Conservation (phyloP, 2,888 invertebrate species). For the Amblyjoppa proteus region DNA sequence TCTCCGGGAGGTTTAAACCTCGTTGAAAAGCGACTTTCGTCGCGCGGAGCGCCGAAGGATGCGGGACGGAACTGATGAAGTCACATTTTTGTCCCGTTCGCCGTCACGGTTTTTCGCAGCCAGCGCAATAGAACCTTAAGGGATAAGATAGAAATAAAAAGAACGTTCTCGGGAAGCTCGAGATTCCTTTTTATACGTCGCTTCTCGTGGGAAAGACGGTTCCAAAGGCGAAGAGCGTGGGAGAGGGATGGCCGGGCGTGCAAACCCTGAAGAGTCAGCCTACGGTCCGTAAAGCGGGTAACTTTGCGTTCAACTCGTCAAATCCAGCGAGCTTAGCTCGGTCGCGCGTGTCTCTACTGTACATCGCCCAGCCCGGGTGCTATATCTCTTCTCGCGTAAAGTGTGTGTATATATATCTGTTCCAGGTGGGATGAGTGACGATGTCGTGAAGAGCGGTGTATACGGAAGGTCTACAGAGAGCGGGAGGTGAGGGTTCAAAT, state of each 20-base stretch:
- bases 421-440: conserved; percentile 45
- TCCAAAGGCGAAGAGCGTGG: conserved; percentile 15
- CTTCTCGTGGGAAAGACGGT: conserved; percentile 8
- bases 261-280: conserved; percentile 13
- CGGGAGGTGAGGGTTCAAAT: conserved; percentile 51
- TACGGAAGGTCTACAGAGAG: conserved; percentile 14
- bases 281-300: conserved; percentile 35
- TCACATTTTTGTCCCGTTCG: not conserved
- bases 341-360: conserved; percentile 20
- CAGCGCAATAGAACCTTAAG: not conserved
- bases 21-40: conserved; percentile 43
- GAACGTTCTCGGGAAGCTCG: not conserved
- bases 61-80: not conserved
- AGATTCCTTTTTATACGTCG: conserved; percentile 9
- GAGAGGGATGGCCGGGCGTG: conserved; percentile 35
- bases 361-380: conserved; percentile 19
- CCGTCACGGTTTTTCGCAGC: not conserved
- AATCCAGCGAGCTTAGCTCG: conserved; percentile 44
- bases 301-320: conserved; percentile 61
- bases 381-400: conserved; percentile 11
- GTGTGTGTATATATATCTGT: conserved; percentile 23
- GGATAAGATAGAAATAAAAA: not conserved
- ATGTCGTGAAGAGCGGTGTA: conserved; percentile 22
- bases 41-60: conserved; percentile 4
- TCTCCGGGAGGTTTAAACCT: conserved; percentile 31